These are phyloP conservation scores for Peribatodes rhomboidaria DNA, from an alignment of 2,888 invertebrate species.

Conservation along the genomic window DNA sequence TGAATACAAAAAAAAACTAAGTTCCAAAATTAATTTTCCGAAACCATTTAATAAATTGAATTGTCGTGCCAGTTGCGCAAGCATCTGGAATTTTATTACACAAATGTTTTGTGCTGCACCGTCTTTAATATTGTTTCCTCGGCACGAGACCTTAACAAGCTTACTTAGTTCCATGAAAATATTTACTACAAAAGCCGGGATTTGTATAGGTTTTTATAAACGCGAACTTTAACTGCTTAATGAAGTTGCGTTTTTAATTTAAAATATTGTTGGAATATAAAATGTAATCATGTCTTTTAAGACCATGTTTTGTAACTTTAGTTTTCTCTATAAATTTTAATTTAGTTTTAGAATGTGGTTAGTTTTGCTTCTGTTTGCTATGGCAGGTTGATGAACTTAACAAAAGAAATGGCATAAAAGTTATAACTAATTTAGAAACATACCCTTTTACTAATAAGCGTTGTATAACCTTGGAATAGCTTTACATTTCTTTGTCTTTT, in stretches of 20 bases:
- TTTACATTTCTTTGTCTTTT: no score
- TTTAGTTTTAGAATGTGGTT: neutral
- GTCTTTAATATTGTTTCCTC: conserved; percentile 12
- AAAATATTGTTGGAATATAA: neutral
- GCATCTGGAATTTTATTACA: neutral
- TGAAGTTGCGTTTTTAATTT: conserved; percentile 24
- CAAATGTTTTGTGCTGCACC: conserved; percentile 2
- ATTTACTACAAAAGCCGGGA: conserved; percentile 16
- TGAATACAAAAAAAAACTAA: no score
- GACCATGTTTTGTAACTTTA: neutral
- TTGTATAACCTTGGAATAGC: no score
- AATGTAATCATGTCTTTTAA: neutral
- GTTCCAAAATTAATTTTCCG: no score
- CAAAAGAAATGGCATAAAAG: no score
- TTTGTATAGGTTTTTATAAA: conserved; percentile 19
- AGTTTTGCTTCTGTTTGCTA: neutral
- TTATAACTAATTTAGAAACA: no score
- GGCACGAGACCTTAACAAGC: conserved; percentile 11
- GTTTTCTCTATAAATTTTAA: neutral
- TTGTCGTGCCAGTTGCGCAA: no score
- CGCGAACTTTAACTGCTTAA: conserved; percentile 14
- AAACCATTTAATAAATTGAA: no score
- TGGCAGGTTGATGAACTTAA: no score
- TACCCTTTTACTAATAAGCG: no score
- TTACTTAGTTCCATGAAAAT: conserved; percentile 26